Evolutionary conservation across 2,113 vertebrate genomes (phyloP).

Genomic region (Phylloscopus trochilus): DNA sequence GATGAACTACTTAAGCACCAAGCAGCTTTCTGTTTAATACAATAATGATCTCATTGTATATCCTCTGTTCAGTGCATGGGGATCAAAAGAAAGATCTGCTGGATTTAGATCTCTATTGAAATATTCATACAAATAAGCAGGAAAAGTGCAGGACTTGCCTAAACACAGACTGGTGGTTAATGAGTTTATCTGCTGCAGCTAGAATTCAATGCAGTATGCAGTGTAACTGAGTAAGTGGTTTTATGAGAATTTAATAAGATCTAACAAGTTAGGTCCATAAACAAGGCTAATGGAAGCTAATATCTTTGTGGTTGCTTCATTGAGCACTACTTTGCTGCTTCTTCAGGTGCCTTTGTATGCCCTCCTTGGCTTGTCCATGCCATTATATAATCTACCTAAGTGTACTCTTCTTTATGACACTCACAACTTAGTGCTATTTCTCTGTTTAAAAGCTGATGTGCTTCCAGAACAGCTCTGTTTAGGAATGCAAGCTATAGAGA

Average conservation of each 20-base stretch:
- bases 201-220: not conserved
- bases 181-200: not conserved
- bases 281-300: not conserved
- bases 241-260: not conserved
- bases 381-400: not conserved
- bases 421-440: not conserved
- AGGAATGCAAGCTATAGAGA: not conserved
- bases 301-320: not conserved
- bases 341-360: not conserved
- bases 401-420: not conserved
- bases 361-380: not conserved
- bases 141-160: not conserved
- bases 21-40: constrained; percentile 9
- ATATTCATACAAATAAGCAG: not conserved
- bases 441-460: not conserved
- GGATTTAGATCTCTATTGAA: not conserved
- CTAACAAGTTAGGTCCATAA: not conserved
- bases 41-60: not conserved
- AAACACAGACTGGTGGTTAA: not conserved
- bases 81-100: not conserved
- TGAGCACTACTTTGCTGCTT: not conserved
- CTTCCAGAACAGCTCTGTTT: not conserved
- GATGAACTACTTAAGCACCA: not conserved
- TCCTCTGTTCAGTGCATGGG: not conserved
- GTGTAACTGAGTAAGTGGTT: not conserved